These are phyloP conservation scores for Corvus cornix DNA, from an alignment of 2,113 vertebrate genomes.

Conservation along the genomic window DNA sequence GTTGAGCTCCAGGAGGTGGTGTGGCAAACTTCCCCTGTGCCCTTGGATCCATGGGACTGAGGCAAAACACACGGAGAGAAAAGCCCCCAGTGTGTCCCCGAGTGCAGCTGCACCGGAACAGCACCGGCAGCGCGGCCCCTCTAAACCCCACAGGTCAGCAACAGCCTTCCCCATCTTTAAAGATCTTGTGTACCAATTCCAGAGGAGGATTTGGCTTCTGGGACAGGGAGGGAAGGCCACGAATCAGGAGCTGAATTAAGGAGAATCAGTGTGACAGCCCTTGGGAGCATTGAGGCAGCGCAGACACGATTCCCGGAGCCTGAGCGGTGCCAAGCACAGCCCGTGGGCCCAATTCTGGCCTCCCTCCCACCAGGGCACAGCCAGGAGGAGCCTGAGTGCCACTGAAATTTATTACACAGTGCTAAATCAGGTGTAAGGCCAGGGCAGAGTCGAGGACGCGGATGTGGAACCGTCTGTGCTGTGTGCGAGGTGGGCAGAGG, in stretches of 20 bases:
- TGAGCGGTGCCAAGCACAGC: background rate
- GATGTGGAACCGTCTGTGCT: background rate
- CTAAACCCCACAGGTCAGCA: fast-evolving
- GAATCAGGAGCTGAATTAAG: background rate
- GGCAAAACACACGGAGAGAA: background rate
- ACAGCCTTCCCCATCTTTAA: background rate
- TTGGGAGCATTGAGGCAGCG: background rate
- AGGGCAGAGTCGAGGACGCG: fast-evolving
- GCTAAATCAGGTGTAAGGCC: background rate
- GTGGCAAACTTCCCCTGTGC: background rate
- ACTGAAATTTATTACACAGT: background rate
- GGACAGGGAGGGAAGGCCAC: background rate
- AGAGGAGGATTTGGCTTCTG: background rate
- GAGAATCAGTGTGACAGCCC: background rate
- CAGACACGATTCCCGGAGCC: background rate
- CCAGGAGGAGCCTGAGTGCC: background rate
- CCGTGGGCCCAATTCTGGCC: fast-evolving
- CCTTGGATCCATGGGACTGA: fast-evolving
- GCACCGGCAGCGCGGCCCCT: fast-evolving
- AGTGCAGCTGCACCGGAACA: background rate
- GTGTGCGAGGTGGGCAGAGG: background rate
- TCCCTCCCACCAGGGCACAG: background rate
- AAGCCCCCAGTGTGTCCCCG: fast-evolving
- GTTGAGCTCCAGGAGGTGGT: background rate
- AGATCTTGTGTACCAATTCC: fast-evolving